Evolutionary conservation across 2,113 vertebrate species (phyloP), one percentile per base, ranked within the genome.

Genomic region (Muntiacus reevesi): DNA sequence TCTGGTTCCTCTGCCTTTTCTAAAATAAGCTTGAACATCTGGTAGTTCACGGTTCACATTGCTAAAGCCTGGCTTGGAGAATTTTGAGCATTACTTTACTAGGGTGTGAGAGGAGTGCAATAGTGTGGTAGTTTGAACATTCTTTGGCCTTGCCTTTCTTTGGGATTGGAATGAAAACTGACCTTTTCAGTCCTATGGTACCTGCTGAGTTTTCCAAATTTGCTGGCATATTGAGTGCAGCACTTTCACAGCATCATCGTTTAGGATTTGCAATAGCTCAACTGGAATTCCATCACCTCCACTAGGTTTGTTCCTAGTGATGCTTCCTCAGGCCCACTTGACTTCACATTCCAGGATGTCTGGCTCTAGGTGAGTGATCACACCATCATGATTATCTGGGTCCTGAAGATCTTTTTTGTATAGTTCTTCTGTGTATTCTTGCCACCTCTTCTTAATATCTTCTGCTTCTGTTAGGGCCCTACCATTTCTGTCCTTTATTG

Each of bases 11-110:
- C 33, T 64, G 16, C 62, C 62, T 64, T 64, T 64, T 64, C 15
- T 19, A 64, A 64, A 64, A 64, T 30, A 33, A 64, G 62, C 33
- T 64, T 19, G 33, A n/a, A 64, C 62, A n/a, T 67, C 15, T 2
- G 62, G 1, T 4, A 67, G 62, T 67, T 67, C 16, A 67, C 0
- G 0, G 62, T n/a, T n/a, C 33, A 19, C 1, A 1, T n/a, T 67
- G 7, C 0, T 67, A 16, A n/a, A n/a, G 7, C 62, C 33, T 67
- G 16, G 7, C 33, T 19, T 67, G 33, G 62, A 67, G 62, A 67
- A 67, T n/a, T 67, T 67, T n/a, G 62, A 67, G 62, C 16, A n/a
- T 9, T 4, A 19, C 33, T 67, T n/a, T 19, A n/a, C 30, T 64
- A n/a, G 30, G 1, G 0, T 64, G 30, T n/a, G 62, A 67, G 7